A percentile compares a stretch with the other conserved stretches of the same genome.
Evolutionary conservation across 2,113 vertebrate species (phyloP).

Genomic region (Actenoides hombroni): DNA sequence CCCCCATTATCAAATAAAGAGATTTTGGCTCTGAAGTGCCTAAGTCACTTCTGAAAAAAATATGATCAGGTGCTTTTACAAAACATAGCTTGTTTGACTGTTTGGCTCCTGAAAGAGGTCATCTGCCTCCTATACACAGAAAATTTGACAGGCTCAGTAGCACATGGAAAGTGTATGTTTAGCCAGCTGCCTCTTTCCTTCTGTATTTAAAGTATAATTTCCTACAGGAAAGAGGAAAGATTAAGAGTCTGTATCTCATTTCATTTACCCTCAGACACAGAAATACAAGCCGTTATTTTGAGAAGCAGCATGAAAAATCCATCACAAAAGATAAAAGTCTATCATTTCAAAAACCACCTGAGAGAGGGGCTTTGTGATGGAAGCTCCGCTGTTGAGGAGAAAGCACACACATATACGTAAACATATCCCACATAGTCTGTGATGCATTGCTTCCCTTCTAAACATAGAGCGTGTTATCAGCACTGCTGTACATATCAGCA

Average conservation of each 20-base stretch:
- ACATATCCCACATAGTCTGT: constrained; percentile 19
- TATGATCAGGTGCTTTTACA: background rate
- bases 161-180: background rate
- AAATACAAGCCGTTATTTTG: constrained; percentile 19
- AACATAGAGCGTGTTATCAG: constrained; percentile 64
- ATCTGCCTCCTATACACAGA: background rate
- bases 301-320: background rate
- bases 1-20: background rate
- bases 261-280: background rate
- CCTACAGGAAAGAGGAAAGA: background rate
- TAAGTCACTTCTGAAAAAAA: background rate
- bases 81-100: background rate
- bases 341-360: background rate
- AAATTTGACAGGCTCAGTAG: background rate
- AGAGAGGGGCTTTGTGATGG: constrained; percentile 27
- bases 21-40: background rate
- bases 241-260: constrained; percentile 3
- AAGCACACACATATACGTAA: constrained; percentile 8
- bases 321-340: constrained; percentile 15
- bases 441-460: constrained; percentile 58
- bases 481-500: constrained; percentile 1
- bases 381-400: constrained; percentile 7
- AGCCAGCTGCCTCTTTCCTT: background rate
- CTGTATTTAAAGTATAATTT: constrained; percentile 26
- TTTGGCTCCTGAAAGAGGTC: background rate